phyloP scores from a whole-genome alignment of 2,888 invertebrate species.

The Apamea anceps region DNA sequence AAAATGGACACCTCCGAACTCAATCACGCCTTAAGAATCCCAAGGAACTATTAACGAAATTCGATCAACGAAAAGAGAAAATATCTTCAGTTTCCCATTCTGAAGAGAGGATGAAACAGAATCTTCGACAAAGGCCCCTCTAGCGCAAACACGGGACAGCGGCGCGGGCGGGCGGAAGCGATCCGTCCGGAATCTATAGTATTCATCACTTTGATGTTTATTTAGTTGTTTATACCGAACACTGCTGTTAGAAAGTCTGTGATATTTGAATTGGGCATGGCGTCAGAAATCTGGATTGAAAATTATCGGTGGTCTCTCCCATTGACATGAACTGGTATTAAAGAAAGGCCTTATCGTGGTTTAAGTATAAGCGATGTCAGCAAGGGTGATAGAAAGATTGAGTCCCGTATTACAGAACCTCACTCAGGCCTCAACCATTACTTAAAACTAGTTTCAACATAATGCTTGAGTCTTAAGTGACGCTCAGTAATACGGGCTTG shows the following conservation, averaged over 20 bases:
- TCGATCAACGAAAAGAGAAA: conserved; percentile 50
- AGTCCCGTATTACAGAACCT: background rate
- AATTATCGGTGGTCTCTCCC: background rate
- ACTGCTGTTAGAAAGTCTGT: conserved; percentile 9
- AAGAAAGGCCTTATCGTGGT: background rate
- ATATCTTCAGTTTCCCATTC: conserved; percentile 36
- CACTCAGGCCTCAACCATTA: too few relatives aligned
- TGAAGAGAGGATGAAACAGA: conserved; percentile 55
- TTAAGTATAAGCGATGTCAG: background rate
- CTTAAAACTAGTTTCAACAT: too few relatives aligned
- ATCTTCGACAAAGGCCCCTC: conserved; percentile 53
- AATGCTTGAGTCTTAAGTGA: too few relatives aligned
- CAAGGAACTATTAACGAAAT: conserved; percentile 62
- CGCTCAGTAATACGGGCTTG: background rate
- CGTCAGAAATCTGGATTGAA: background rate
- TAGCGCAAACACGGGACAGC: conserved; percentile 51
- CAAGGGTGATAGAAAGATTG: background rate
- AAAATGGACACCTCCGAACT: conserved; percentile 18
- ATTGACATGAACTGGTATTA: too few relatives aligned
- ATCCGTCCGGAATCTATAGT: conserved; percentile 55
- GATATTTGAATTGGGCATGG: background rate
- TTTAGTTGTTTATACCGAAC: conserved; percentile 56
- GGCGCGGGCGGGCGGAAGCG: conserved; percentile 51
- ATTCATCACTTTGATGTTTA: conserved; percentile 61
- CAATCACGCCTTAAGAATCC: conserved; percentile 20